Evolutionary conservation across 2,113 vertebrate species (phyloP), one percentile per base, ranked within the genome.

Genomic region (Ailuropoda melanoleuca): DNA sequence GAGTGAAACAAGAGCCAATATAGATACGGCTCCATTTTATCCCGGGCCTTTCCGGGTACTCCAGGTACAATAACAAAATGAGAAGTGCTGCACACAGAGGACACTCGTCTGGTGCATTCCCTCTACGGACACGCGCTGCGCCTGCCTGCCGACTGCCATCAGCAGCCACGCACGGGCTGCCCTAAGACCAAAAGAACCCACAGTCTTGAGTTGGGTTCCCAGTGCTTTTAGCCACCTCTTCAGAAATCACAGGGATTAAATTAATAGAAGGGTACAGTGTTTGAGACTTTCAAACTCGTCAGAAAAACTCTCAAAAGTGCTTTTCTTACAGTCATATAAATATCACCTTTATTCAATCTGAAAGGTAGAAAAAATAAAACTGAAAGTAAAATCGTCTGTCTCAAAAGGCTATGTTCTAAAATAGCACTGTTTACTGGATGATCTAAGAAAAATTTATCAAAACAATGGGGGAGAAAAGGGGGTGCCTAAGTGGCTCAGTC

Each of bases 251-350:
- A 53, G 23, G 2, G 23, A 78, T 94, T 62, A 82, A 85, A 81
- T 50, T 58, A 68, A 81, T 10, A 46, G 15, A 31, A 31, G 6
- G 10, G 24, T 31, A 50, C 9, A 48, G 88, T 37, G 6, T 46
- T 95, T 93, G 58, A 66, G 83, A 92, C 11, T 90, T 84, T 92
- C 78, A 96, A 92, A 85, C 9, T 75, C 62, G 58, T 97, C 21
- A 18, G 94, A 90, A 75, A 96, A 70, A 11, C 6, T 66, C 68
- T 58, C 56, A 70, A 83, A 85, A 85, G 15, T 66, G 4, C 18
- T 92, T 64, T 88, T 91, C 55, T 66, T 82, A 2, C 9, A 78
- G 34, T 82, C 95, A 39, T 10, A n/a, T 50, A 75, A 97, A 56
- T 48, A 93, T 56, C 53, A 55, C 19, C 53, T 62, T 26, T 87